Percentiles rank a stretch among this genome's conserved stretches.
phyloP scores from a whole-genome alignment of 2,888 invertebrate species.

The Drosophila borealis region DNA sequence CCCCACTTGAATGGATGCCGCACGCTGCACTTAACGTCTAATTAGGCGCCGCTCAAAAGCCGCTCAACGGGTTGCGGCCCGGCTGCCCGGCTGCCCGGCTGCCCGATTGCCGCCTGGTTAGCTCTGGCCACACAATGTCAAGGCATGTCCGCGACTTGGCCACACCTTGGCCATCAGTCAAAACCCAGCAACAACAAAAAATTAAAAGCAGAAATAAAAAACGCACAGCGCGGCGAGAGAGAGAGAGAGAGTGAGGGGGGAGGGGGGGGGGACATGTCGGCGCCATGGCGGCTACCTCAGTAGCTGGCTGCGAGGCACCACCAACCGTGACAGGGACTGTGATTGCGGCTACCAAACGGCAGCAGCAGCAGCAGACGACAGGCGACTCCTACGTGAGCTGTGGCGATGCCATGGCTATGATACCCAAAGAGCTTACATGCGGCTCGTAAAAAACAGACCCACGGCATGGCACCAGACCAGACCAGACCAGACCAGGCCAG shows the following conservation, averaged over 20 bases:
- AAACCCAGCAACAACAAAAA: conserved; percentile 42
- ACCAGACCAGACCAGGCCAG: conserved; percentile 25
- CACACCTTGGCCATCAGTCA: conserved; percentile 76
- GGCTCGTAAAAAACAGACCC: conserved; percentile 75
- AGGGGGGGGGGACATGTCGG: conserved; percentile 40
- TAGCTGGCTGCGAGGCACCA: conserved; percentile 58
- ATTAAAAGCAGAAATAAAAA: conserved; percentile 19
- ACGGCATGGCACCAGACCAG: conserved; percentile 29
- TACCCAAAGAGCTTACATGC: conserved; percentile 69
- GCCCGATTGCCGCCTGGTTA: conserved; percentile 6
- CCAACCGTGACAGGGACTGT: conserved; percentile 73
- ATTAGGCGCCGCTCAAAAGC: conserved; percentile 75
- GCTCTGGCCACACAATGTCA: conserved; percentile 60
- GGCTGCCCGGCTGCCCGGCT: conserved; percentile 15
- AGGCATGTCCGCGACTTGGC: conserved; percentile 65
- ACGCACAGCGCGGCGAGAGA: not conserved
- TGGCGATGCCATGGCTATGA: conserved; percentile 63
- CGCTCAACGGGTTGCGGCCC: conserved; percentile 71
- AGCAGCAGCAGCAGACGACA: conserved; percentile 31
- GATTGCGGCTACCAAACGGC: conserved; percentile 47
- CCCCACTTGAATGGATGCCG: conserved; percentile 56
- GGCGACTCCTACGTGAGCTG: conserved; percentile 69
- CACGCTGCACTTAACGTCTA: conserved; percentile 69
- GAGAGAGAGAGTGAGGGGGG: not conserved
- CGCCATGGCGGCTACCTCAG: conserved; percentile 67